Evolutionary conservation across 2,888 invertebrate genomes (phyloP).

Genomic region (Parnassius apollo): DNA sequence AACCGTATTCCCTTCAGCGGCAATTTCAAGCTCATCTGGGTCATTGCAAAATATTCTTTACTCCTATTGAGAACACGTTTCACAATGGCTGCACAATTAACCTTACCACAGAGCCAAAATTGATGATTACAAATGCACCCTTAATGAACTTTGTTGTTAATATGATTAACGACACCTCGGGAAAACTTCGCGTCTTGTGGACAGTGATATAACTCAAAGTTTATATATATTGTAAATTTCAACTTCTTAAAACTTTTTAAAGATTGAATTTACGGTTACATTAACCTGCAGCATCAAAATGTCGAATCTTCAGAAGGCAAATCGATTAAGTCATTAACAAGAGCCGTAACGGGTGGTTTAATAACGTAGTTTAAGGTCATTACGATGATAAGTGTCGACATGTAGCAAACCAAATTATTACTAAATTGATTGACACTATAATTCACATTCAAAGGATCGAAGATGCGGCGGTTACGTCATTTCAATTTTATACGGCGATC

Average conservation of each 20-base stretch:
- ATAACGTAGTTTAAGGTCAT: slow-evolving; percentile 35
- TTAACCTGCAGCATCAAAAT: slow-evolving; percentile 13
- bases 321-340: slow-evolving; percentile 39
- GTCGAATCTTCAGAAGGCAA: slow-evolving; percentile 29
- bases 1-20: slow-evolving; percentile 48
- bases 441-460: slow-evolving; percentile 9
- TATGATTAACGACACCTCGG: slow-evolving; percentile 65
- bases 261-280: background rate
- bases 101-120: slow-evolving; percentile 52
- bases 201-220: background rate
- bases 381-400: slow-evolving; percentile 21
- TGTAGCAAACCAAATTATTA: slow-evolving; percentile 5
- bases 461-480: slow-evolving; percentile 11
- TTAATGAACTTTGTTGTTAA: slow-evolving; percentile 72
- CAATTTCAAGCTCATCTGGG: slow-evolving; percentile 34
- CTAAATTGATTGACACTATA: slow-evolving; percentile 5
- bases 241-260: background rate
- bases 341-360: slow-evolving; percentile 34
- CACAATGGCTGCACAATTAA: slow-evolving; percentile 39
- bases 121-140: slow-evolving; percentile 73
- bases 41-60: slow-evolving; percentile 46
- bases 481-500: slow-evolving; percentile 5
- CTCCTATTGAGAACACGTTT: slow-evolving; percentile 40
- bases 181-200: slow-evolving; percentile 43
- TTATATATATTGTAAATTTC: background rate